Percentiles rank a stretch among this genome's conserved stretches.
phyloP scores from a whole-genome alignment of 2,113 vertebrate genomes.

The Ivindomyrus marchei region DNA sequence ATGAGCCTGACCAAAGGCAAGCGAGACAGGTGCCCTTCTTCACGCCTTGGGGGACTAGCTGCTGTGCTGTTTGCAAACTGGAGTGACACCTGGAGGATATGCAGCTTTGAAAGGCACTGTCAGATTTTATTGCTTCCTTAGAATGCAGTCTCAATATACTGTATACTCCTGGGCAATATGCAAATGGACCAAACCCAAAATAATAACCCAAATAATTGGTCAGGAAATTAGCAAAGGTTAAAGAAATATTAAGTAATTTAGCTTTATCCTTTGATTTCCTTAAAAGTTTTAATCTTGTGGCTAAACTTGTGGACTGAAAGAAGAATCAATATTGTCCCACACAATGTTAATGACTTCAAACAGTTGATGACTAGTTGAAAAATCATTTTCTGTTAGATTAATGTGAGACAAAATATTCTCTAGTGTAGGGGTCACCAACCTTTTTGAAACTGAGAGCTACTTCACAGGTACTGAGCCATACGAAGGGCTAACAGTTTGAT shows the following conservation, averaged over 20 bases:
- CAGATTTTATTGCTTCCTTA: background rate
- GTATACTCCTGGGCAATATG: background rate
- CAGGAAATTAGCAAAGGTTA: background rate
- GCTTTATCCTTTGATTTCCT: background rate
- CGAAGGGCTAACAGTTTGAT: too few relatives aligned
- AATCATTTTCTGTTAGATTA: background rate
- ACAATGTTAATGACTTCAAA: background rate
- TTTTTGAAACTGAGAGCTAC: too few relatives aligned
- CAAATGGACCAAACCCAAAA: background rate
- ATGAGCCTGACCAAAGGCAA: constrained; percentile 29
- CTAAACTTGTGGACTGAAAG: background rate
- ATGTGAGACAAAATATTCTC: background rate
- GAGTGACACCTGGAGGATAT: constrained; percentile 12
- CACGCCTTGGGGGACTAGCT: background rate
- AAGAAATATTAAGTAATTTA: background rate
- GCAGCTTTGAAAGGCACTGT: background rate
- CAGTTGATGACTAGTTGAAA: background rate
- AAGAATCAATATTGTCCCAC: background rate
- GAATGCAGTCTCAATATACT: background rate
- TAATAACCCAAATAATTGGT: background rate
- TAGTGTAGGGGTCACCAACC: background rate
- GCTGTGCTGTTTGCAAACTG: constrained; percentile 6
- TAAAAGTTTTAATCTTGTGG: background rate
- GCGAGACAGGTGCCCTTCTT: constrained; percentile 20
- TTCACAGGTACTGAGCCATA: too few relatives aligned